phyloP scores from a whole-genome alignment of 2,113 vertebrate genomes.

The Heliornis fulica region DNA sequence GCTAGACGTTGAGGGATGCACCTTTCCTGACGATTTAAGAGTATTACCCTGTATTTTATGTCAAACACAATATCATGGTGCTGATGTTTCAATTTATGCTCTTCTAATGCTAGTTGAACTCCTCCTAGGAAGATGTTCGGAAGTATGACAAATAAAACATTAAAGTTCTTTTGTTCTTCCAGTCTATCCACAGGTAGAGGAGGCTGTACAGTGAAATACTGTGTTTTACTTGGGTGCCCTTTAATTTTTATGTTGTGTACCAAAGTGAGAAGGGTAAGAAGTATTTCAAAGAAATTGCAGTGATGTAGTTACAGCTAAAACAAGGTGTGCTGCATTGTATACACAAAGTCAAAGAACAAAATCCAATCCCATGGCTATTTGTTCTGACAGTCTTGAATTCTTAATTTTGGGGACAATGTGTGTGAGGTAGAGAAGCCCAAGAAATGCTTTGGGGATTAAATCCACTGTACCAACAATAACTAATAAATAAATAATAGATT shows the following conservation, averaged over 20 bases:
- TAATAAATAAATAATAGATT: background rate
- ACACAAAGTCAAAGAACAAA: background rate
- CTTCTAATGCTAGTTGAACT: background rate
- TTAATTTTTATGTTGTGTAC: background rate
- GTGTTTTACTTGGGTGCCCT: background rate
- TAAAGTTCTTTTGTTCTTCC: background rate
- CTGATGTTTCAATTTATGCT: background rate
- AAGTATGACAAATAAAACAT: background rate
- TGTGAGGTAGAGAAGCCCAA: background rate
- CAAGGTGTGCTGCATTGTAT: background rate
- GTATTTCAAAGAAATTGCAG: background rate
- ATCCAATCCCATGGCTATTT: background rate
- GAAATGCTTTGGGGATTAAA: background rate
- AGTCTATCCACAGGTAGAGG: background rate
- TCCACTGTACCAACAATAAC: background rate
- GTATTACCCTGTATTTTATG: background rate
- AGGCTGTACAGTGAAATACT: background rate
- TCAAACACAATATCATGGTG: background rate
- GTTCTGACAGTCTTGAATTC: background rate
- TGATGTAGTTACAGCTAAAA: background rate
- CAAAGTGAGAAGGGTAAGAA: background rate
- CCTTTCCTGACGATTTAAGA: background rate
- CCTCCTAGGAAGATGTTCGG: background rate
- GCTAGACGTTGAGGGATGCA: background rate
- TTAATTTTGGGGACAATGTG: background rate